Percentiles rank a stretch among this genome's conserved stretches.
Evolutionary conservation across 2,113 vertebrate species (phyloP).

Genomic region (Felis chaus): DNA sequence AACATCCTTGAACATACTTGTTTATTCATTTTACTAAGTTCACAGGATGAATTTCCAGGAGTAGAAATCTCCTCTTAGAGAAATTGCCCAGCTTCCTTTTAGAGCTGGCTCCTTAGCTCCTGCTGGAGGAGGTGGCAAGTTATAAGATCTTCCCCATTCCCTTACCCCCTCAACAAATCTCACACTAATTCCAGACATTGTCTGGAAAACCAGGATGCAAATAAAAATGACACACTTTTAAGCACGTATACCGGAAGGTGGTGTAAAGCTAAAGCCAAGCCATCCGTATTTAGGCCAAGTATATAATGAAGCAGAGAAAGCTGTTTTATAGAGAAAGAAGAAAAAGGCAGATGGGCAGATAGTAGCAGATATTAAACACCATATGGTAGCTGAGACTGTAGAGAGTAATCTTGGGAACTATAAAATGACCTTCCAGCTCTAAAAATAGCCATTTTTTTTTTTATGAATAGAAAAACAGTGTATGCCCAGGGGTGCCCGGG

Average conservation of each 20-base stretch:
- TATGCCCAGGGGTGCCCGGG: neutral
- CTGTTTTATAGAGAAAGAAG: neutral
- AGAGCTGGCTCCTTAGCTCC: neutral
- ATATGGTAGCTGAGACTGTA: neutral
- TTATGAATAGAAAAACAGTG: neutral
- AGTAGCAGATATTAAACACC: neutral
- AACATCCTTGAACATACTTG: neutral
- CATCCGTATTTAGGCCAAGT: neutral
- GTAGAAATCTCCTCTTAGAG: neutral
- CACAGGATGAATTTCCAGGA: neutral
- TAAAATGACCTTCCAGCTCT: neutral
- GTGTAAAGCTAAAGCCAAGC: neutral
- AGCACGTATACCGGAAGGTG: neutral
- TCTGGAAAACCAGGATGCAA: neutral
- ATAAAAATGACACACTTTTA: neutral
- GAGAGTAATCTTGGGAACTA: neutral
- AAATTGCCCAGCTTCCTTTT: neutral
- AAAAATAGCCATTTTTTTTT: neutral
- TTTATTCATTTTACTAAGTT: neutral
- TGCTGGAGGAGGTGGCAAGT: neutral
- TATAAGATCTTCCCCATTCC: neutral
- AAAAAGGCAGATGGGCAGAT: neutral
- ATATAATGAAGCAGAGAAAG: neutral
- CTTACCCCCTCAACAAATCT: neutral
- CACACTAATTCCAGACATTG: neutral